These are phyloP conservation scores for Yoshiicerus persimilis DNA, from an alignment of 1,140 invertebrate species.

Conservation along the genomic window DNA sequence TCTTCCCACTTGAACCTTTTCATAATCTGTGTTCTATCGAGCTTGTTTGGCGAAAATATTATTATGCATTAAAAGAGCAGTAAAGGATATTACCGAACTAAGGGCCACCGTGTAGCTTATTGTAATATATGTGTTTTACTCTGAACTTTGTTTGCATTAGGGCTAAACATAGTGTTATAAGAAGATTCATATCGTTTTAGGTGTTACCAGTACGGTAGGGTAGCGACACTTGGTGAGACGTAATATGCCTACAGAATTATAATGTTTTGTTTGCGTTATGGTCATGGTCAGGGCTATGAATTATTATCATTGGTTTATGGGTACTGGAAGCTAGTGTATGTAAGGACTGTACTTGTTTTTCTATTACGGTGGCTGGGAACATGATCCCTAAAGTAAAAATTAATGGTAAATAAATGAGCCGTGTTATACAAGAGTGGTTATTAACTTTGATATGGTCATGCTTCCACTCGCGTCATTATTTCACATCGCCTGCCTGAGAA, in stretches of 20 bases:
- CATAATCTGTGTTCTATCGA: background rate
- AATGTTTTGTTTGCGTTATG: background rate
- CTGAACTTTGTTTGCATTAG: background rate
- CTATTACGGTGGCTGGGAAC: background rate
- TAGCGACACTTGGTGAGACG: background rate
- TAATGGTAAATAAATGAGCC: constrained; percentile 17
- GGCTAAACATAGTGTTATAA: background rate
- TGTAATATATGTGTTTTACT: background rate
- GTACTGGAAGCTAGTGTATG: background rate
- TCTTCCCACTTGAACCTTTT: background rate
- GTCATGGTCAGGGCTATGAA: background rate
- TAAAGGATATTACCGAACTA: background rate
- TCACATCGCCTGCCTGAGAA: background rate
- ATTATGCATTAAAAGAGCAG: background rate
- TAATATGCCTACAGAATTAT: background rate
- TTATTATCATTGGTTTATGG: background rate
- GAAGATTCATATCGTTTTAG: background rate
- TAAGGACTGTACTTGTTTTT: background rate
- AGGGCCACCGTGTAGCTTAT: background rate
- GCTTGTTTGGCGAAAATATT: background rate
- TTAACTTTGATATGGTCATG: background rate
- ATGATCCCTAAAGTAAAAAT: background rate
- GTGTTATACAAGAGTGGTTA: constrained; percentile 2
- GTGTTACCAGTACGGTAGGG: background rate
- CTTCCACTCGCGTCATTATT: background rate